phyloP scores from a whole-genome alignment of 1,140 invertebrate species.

The Nephotettix cincticeps region DNA sequence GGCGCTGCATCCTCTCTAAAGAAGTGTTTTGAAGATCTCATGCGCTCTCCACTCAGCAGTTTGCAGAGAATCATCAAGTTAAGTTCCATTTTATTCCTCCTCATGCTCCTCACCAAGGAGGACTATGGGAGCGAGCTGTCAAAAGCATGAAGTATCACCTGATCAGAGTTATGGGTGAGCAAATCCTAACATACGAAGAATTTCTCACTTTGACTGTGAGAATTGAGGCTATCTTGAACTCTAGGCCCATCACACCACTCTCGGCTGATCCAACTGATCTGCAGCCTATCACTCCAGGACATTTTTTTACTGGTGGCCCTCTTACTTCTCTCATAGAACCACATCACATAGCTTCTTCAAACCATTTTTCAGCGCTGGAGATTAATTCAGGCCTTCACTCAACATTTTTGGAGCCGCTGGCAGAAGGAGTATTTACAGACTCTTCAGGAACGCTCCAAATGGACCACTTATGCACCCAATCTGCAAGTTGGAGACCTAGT shows the following conservation, averaged over 20 bases:
- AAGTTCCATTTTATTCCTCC: background rate
- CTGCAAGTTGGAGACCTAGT: background rate
- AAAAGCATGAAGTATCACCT: background rate
- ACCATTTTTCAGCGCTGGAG: background rate
- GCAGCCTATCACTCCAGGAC: background rate
- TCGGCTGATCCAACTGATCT: background rate
- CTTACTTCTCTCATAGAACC: background rate
- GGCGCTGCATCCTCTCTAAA: background rate
- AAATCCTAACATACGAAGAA: background rate
- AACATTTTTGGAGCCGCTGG: background rate
- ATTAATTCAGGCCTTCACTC: background rate
- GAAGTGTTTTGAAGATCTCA: background rate
- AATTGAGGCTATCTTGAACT: background rate
- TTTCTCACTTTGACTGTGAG: background rate
- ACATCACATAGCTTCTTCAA: background rate
- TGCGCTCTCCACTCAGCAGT: background rate
- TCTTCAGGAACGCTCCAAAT: background rate
- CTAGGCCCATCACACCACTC: background rate
- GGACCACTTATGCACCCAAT: background rate
- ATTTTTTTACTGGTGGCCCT: background rate
- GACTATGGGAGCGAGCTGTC: conserved; percentile 1
- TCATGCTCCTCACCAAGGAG: background rate
- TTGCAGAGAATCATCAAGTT: background rate
- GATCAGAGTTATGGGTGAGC: background rate
- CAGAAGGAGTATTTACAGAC: background rate